Conservation (phyloP, 92 coral and sea anemone genomes). For the Zoanthus sociatus region DNA sequence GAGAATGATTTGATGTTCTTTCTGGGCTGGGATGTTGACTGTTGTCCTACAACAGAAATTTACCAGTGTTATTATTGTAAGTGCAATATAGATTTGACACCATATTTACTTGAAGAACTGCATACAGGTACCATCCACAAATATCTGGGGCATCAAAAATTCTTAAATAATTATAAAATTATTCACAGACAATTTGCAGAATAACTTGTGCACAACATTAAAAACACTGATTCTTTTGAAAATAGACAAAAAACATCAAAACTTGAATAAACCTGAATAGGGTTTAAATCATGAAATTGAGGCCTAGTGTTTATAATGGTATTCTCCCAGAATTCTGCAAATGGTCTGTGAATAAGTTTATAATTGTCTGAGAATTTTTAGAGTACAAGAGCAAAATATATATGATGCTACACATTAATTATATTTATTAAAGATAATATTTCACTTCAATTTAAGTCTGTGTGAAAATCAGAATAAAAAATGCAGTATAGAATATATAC, state of each 20-base stretch:
- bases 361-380: too few relatives aligned
- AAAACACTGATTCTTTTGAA: background rate
- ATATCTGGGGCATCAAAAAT: conserved; percentile 22
- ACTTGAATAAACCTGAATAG: conserved; percentile 9
- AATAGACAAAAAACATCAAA: conserved; percentile 1
- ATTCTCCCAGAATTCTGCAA: conserved; percentile 6
- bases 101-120: conserved; percentile 34
- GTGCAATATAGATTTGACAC: conserved; percentile 26
- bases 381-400: too few relatives aligned
- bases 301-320: background rate
- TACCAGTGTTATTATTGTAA: conserved; percentile 25
- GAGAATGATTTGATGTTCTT: conserved; percentile 22
- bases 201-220: background rate
- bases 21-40: conserved; percentile 39
- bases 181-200: conserved; percentile 1
- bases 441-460: conserved; percentile 16
- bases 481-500: conserved; percentile 16
- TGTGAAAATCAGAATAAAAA: conserved; percentile 3
- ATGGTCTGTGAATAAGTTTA: background rate
- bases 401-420: conserved; percentile 2
- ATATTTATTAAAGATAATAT: conserved; percentile 11
- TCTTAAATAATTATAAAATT: background rate
- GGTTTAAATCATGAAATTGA: conserved; percentile 2
- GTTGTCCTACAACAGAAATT: conserved; percentile 37
- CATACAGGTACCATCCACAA: conserved; percentile 32